Base-by-base conservation (phyloP, 2,113 vertebrate genomes). In the Corythoichthys haematopterus region DNA sequence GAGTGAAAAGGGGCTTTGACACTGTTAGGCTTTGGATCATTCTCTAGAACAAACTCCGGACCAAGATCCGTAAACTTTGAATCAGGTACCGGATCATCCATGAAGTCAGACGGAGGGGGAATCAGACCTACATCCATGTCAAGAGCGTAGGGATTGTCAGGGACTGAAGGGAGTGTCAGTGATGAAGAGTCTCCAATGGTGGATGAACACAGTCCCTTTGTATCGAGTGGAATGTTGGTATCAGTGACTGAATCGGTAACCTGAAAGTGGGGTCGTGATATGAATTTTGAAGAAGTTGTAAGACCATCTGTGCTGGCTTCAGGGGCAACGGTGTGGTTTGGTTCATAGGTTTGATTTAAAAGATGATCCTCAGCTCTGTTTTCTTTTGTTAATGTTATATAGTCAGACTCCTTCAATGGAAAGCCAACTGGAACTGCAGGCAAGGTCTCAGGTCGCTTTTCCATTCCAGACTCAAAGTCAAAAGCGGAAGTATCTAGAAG, bases 61-160 rank as follows among this genome's bases (percentile, higher is more conserved):
- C 12, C 28, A 12, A 13, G 33, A 43, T 43, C 40, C 9, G 40
- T 8, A 43, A 43, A 72, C 45, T 52, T 20, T 9, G 57, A 46
- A 33, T 33, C 6, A 66, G 50, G 46, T 2, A 2, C 8, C 14
- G 84, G 81, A 13, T 85, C 68, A 75, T 93, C 92, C 89, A 80
- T 91, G 75, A 93, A 93, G 77, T 89, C 90, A 61, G 88, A 88
- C 0, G 92, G 92, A 50, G 91, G 92, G 36, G 87, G 91, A 66
- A 93, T 90, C 55, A 90, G 55, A 20, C 9, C 70, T 60, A 78
- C 0, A 38, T 74, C 67, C 0, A 51, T 16, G 10, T 76, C 74
- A 35, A 82, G 46, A 33, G 72, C 40, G 2, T 15, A 10, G 8
- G 10, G 45, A 43, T 2, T 13, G 40, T 62, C 28, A 28, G 20